These are phyloP conservation scores for Molothrus ater DNA, from an alignment of 2,797 vertebrate genomes.

Conservation along the genomic window DNA sequence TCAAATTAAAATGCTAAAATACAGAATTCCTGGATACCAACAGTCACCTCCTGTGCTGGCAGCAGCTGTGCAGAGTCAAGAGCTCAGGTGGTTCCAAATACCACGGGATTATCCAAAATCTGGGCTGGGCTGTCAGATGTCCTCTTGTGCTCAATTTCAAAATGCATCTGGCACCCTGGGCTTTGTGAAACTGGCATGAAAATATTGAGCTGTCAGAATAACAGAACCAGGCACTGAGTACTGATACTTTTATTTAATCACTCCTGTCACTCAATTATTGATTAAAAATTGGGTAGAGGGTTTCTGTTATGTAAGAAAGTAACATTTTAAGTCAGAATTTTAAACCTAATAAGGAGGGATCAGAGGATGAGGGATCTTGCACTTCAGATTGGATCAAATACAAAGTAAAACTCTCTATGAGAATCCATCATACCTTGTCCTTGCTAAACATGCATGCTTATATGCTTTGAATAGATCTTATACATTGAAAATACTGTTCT, in stretches of 20 bases:
- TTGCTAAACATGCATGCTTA: not conserved
- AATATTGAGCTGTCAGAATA: not conserved
- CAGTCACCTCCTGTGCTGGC: not conserved
- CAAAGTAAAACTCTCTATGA: not conserved
- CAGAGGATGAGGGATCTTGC: not conserved
- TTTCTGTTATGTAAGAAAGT: not conserved
- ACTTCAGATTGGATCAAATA: not conserved
- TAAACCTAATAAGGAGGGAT: not conserved
- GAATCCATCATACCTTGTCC: not conserved
- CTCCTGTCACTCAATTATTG: not conserved
- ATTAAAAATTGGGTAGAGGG: not conserved
- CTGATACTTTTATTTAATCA: slow-evolving; percentile 6
- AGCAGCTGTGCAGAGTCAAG: not conserved
- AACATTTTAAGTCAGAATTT: not conserved
- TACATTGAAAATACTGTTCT: not conserved
- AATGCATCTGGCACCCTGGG: not conserved
- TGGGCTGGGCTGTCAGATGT: not conserved
- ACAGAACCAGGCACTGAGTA: not conserved
- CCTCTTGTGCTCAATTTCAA: not conserved
- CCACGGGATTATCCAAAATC: not conserved
- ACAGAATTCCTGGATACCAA: not conserved
- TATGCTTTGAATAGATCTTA: not conserved
- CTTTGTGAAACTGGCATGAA: not conserved
- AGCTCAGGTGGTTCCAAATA: not conserved
- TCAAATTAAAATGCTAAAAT: not conserved